These are phyloP conservation scores for Tetrax tetrax DNA, from an alignment of 2,113 vertebrate species.

Conservation along the genomic window DNA sequence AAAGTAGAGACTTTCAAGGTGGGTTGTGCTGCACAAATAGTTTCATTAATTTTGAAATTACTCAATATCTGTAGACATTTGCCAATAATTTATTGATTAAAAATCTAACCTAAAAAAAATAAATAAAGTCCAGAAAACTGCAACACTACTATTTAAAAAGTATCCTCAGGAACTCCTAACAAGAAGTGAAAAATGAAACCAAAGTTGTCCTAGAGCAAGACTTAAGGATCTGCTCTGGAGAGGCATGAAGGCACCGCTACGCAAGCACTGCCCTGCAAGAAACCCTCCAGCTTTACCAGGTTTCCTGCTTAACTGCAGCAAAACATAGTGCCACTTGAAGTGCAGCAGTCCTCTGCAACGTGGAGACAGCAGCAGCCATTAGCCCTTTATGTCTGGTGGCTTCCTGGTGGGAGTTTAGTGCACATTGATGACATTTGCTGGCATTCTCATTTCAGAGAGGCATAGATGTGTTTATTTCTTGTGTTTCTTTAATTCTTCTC, in stretches of 20 bases:
- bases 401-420: background rate
- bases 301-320: background rate
- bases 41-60: background rate
- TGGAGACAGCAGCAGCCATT: background rate
- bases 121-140: background rate
- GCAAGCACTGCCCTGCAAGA: fast-evolving
- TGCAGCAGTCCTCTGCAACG: background rate
- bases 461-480: background rate
- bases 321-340: background rate
- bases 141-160: background rate
- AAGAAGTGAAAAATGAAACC: background rate
- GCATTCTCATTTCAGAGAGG: background rate
- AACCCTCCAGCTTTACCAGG: background rate
- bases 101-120: background rate
- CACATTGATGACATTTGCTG: background rate
- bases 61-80: background rate
- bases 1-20: background rate
- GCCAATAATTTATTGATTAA: background rate
- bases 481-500: background rate
- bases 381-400: background rate
- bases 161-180: background rate
- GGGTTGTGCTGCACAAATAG: background rate
- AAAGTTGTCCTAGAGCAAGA: background rate
- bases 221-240: background rate
- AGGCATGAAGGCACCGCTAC: fast-evolving